Conservation (phyloP, 2,888 invertebrate species). For the Invenusta paracnida region DNA sequence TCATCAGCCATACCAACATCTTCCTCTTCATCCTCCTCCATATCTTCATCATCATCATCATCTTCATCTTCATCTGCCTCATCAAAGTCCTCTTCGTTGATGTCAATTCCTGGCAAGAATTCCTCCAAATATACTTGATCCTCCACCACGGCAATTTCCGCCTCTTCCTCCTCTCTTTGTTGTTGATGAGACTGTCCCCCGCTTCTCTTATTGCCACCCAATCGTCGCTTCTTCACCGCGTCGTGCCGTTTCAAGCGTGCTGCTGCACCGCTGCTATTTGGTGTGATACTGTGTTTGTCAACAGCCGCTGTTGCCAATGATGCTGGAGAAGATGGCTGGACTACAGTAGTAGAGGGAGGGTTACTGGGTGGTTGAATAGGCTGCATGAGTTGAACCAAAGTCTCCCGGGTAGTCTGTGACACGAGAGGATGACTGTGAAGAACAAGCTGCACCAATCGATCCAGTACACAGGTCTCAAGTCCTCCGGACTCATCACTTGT, state of each 20-base stretch:
- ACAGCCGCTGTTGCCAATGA: background rate
- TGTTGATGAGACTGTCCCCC: background rate
- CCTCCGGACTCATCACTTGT: background rate
- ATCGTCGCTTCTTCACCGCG: background rate
- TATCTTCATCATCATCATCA: conserved; percentile 35
- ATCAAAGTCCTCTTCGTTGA: background rate
- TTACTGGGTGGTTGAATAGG: background rate
- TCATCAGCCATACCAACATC: conserved; percentile 36
- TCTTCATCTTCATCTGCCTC: conserved; percentile 30
- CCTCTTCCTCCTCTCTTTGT: background rate
- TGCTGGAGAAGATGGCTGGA: background rate
- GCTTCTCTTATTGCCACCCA: background rate
- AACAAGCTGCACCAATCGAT: background rate
- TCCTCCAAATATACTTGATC: background rate
- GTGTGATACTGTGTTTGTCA: no score
- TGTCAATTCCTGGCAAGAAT: background rate
- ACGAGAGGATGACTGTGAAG: background rate
- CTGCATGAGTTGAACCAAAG: background rate
- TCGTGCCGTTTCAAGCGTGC: background rate
- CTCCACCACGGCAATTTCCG: background rate
- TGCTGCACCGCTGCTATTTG: no score
- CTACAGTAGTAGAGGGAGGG: no score
- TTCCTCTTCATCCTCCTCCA: conserved; percentile 51
- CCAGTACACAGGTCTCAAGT: background rate
- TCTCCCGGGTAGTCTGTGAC: background rate